These are phyloP conservation scores for Holothuria scabra DNA, from an alignment of 53 echinoderm and acorn worm genomes.

Conservation along the genomic window DNA sequence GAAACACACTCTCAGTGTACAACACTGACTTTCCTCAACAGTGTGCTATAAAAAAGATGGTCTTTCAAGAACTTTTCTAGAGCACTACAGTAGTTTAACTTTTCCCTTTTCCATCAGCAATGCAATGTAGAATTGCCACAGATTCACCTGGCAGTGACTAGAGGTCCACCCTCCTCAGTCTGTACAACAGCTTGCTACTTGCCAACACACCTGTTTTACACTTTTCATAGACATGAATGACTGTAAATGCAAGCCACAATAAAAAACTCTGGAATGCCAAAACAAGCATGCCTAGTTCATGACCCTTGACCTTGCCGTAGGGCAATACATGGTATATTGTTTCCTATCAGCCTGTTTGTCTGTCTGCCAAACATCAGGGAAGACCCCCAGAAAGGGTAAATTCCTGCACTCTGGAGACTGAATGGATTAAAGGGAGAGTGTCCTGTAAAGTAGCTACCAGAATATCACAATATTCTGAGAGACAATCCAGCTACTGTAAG, in stretches of 20 bases:
- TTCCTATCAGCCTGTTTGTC: conserved; percentile 31
- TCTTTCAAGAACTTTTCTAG: no score
- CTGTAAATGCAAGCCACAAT: conserved; percentile 18
- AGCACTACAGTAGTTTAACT: no score
- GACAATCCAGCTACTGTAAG: no score
- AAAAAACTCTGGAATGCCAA: conserved; percentile 37
- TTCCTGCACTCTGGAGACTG: conserved; percentile 13
- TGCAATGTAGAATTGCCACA: no score
- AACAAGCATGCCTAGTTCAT: conserved; percentile 47
- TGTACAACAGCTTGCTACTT: not conserved
- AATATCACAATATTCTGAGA: no score
- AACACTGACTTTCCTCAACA: no score
- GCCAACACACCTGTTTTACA: conserved; percentile 32
- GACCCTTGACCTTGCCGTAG: conserved; percentile 37
- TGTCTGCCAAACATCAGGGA: conserved; percentile 42
- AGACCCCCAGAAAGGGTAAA: conserved; percentile 45
- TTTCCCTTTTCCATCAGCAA: no score
- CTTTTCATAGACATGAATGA: conserved; percentile 18
- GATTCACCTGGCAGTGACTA: no score
- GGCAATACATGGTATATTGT: conserved; percentile 39
- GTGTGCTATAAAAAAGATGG: no score
- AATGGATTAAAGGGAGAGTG: conserved; percentile 28
- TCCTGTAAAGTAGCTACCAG: no score
- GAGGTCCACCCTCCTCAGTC: no score
- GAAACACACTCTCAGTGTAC: no score